Evolutionary conservation across 2,797 vertebrate genomes (phyloP), one percentile per base, ranked within the genome.

Genomic region (Esox masquinongy): DNA sequence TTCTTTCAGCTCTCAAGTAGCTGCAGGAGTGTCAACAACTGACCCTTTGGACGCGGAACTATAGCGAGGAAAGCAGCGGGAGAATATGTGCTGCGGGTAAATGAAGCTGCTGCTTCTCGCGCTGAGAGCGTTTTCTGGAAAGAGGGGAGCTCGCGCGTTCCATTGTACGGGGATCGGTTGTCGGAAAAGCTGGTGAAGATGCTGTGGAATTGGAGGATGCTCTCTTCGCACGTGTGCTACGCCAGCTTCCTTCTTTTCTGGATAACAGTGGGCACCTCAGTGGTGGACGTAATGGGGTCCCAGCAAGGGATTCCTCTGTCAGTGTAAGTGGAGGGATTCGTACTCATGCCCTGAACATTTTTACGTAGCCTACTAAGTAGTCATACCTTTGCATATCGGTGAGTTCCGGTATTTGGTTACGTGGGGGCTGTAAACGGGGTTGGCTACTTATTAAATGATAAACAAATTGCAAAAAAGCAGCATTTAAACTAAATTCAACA

Each of bases 261-360:
- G 94, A 91, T 95, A 80, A 92, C 91, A 79, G 86, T 95, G 81
- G 92, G 92, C 83, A 85, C 94, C 77, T 88, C 94, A 72, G 88
- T 94, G 88, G 86, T 91, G 90, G 92, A 92, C 84, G 94, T 90
- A 89, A 90, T 91, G 87, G 95, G 92, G 85, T 95, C 97, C 84
- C 96, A 97, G 93, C 96, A 95, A 93, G 97, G 97, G 89, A 98
- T 99, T 86, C 98, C 98, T 83, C 93, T 97, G 83, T 97, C 97
- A 72, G 97, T 98, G 97, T 99, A 95, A 99, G 97, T 99, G 89
- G 84, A 67, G 73, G 29, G 75, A 49, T 63, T 64, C 1, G 31
- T 73, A 67, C 34, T 8, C 17, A 34, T 36, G 2, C 5, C 16
- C 16, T 66, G 26, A 12, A 67, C 16, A 15, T 29, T 67, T 67